These are phyloP conservation scores for Andrena dorsata DNA, from an alignment of 2,888 invertebrate genomes.

Conservation along the genomic window DNA sequence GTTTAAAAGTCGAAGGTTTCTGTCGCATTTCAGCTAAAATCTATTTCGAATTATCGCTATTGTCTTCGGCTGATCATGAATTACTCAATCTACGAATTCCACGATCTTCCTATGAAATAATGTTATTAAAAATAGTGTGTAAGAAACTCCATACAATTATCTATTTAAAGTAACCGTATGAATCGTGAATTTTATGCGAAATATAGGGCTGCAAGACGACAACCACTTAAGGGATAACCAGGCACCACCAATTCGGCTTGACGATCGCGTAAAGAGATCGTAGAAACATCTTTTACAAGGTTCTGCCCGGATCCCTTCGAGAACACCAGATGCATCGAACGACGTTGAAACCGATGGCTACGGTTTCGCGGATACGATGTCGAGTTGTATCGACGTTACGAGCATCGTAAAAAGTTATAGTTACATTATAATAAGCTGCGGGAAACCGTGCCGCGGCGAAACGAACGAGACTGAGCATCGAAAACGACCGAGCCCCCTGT, in stretches of 20 bases:
- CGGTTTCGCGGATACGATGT: constrained; percentile 56
- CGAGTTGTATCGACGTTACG: constrained; percentile 74
- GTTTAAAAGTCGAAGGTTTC: too few relatives aligned
- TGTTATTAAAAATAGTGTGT: too few relatives aligned
- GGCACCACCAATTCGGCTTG: background rate
- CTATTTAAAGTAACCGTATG: too few relatives aligned
- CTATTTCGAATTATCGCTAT: too few relatives aligned
- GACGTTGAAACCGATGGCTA: constrained; percentile 63
- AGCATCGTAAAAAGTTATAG: constrained; percentile 81
- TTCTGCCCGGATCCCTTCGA: constrained; percentile 5
- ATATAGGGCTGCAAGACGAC: too few relatives aligned
- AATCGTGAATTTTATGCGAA: too few relatives aligned
- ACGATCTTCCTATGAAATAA: too few relatives aligned
- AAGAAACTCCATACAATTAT: too few relatives aligned
- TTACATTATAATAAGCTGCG: constrained; percentile 82
- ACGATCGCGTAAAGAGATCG: constrained; percentile 29
- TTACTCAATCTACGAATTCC: too few relatives aligned
- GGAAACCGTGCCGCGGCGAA: constrained; percentile 41
- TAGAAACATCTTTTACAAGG: constrained; percentile 4
- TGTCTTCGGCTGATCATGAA: too few relatives aligned
- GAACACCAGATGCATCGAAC: constrained; percentile 49
- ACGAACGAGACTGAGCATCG: constrained; percentile 69
- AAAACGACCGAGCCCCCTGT: constrained; percentile 68
- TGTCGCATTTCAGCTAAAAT: too few relatives aligned
- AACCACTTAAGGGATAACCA: constrained; percentile 2